Evolutionary conservation across 2,797 vertebrate genomes (phyloP).

Genomic region (Anisognathus igniventris): DNA sequence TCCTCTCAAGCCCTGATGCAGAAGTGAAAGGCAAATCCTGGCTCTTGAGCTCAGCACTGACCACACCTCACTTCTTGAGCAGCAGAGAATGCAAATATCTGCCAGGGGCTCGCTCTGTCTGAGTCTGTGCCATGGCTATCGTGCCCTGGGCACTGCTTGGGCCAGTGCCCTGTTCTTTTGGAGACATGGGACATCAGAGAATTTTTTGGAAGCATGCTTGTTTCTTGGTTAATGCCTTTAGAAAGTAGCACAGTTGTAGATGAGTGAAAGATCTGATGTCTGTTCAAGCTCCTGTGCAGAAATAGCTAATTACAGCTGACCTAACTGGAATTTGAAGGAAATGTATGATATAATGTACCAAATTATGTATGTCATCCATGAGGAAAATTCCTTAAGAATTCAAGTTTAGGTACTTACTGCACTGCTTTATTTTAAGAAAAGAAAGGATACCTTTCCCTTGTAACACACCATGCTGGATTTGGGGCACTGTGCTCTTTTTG

Average conservation of each 20-base stretch:
- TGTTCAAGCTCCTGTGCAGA: conserved; percentile 17
- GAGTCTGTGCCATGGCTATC: accelerated
- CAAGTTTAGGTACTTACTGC: background rate
- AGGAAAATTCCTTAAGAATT: background rate
- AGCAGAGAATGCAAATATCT: background rate
- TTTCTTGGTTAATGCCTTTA: background rate
- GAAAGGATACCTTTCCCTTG: background rate
- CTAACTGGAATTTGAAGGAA: conserved; percentile 17
- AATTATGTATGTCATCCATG: background rate
- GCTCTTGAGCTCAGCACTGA: background rate
- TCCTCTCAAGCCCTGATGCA: background rate
- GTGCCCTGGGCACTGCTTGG: accelerated
- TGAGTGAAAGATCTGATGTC: background rate
- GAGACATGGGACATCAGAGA: background rate
- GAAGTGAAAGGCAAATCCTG: background rate
- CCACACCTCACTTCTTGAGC: background rate
- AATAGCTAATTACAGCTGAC: background rate
- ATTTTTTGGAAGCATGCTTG: background rate
- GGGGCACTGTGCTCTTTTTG: background rate
- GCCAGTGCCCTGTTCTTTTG: background rate
- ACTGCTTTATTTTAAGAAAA: background rate
- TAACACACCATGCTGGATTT: background rate
- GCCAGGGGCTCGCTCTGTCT: accelerated
- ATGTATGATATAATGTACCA: background rate
- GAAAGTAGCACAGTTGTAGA: background rate